Conservation (phyloP, 2,888 invertebrate genomes). For the Mythimna lalbum region DNA sequence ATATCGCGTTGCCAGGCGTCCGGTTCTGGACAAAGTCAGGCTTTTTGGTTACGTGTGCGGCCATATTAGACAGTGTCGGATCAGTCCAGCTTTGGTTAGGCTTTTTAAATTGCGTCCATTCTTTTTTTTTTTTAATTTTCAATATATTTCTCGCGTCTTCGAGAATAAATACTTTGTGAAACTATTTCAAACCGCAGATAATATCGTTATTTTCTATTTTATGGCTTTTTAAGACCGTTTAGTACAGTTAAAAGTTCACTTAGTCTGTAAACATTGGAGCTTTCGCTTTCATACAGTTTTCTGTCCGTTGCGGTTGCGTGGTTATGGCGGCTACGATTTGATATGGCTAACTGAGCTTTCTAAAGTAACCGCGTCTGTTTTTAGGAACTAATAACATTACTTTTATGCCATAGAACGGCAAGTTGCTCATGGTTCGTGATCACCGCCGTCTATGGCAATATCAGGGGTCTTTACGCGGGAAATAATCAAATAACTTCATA, state of each 20-base stretch:
- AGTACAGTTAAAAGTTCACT: slow-evolving; percentile 29
- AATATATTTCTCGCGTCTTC: no score
- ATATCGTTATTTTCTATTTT: slow-evolving; percentile 6
- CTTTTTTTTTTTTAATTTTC: no score
- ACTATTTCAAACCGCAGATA: neutral
- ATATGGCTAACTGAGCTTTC: slow-evolving; percentile 56
- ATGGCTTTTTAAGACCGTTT: neutral
- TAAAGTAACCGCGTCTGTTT: slow-evolving; percentile 46
- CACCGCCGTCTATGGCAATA: no score
- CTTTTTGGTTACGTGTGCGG: no score
- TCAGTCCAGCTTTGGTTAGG: no score
- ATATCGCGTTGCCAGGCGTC: no score
- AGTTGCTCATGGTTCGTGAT: neutral
- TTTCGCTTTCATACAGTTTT: slow-evolving; percentile 54
- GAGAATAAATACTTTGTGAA: no score
- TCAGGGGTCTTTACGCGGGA: no score
- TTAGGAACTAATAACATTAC: slow-evolving; percentile 4
- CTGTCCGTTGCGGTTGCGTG: slow-evolving; percentile 56
- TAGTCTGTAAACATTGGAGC: slow-evolving; percentile 32
- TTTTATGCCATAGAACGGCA: neutral
- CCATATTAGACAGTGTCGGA: no score
- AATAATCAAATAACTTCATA: no score
- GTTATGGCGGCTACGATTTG: slow-evolving; percentile 40
- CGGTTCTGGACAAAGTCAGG: no score
- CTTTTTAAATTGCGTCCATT: no score